Conservation (phyloP, 1,140 invertebrate species). For the Drosophila insularis region DNA sequence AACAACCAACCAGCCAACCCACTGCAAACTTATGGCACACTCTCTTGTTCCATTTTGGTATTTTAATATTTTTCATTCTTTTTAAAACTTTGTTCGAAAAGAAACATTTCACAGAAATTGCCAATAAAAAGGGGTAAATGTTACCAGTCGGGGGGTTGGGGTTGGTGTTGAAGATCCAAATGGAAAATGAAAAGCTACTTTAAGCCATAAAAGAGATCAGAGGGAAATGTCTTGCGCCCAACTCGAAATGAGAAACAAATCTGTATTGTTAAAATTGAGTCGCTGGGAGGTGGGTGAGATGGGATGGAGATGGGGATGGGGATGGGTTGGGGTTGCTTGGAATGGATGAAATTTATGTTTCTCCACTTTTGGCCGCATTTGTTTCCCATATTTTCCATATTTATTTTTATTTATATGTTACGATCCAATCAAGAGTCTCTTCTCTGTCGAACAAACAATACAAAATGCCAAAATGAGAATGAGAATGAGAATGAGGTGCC, state of each 20-base stretch:
- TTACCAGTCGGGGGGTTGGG: background rate
- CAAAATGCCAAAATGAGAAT: conserved; percentile 25
- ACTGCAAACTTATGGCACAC: conserved; percentile 62
- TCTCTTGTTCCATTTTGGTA: conserved; percentile 11
- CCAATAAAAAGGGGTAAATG: conserved; percentile 76
- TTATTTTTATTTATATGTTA: conserved; percentile 65
- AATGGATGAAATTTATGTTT: conserved; percentile 55
- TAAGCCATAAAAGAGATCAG: conserved; percentile 39
- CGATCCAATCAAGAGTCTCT: conserved; percentile 52
- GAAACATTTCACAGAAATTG: conserved; percentile 68
- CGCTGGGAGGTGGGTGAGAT: no score
- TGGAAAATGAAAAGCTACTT: conserved; percentile 14
- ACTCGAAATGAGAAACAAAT: conserved; percentile 22
- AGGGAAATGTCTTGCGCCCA: conserved; percentile 2
- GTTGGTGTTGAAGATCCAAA: conserved; percentile 29
- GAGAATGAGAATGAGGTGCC: conserved; percentile 39
- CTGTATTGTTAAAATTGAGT: conserved; percentile 15
- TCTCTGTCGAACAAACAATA: conserved; percentile 44
- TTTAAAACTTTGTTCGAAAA: conserved; percentile 33
- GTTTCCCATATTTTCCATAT: conserved; percentile 43
- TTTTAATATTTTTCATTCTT: conserved; percentile 20
- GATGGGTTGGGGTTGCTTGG: no score
- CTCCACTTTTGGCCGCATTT: conserved; percentile 68
- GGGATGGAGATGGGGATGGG: no score
- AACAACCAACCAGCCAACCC: conserved; percentile 17